Percentiles rank a stretch among this genome's conserved stretches.
Conservation (phyloP, 2,888 invertebrate species). For the Trachelus tabidus region DNA sequence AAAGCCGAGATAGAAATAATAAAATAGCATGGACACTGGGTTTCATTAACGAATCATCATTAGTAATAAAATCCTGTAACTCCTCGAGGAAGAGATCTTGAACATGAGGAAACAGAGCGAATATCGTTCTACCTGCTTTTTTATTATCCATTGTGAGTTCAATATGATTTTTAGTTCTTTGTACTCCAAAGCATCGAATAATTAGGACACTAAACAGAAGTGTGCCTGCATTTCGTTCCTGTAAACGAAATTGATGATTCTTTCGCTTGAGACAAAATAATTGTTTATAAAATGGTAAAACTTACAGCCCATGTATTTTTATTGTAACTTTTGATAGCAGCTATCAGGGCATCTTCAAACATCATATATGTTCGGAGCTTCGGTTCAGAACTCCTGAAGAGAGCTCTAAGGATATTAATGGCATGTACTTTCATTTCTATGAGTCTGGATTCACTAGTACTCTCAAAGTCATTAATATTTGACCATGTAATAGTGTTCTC, state of each 20-base stretch:
- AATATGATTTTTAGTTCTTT: conserved; percentile 72
- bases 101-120: conserved; percentile 76
- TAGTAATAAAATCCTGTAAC: conserved; percentile 55
- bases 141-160: conserved; percentile 73
- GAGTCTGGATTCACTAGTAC: background rate
- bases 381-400: conserved; percentile 82
- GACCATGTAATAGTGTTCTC: conserved; percentile 14
- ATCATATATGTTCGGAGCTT: conserved; percentile 78
- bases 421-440: conserved; percentile 77
- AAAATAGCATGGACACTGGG: conserved; percentile 82
- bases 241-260: conserved; percentile 31
- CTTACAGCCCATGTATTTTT: conserved; percentile 82
- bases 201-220: conserved; percentile 85
- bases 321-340: conserved; percentile 80
- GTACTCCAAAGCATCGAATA: conserved; percentile 89
- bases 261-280: background rate
- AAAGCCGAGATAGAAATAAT: conserved; percentile 80
- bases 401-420: conserved; percentile 85
- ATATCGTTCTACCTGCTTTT: conserved; percentile 85
- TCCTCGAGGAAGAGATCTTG: conserved; percentile 71
- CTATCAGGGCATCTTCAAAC: conserved; percentile 76
- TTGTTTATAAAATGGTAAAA: conserved; percentile 22
- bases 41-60: conserved; percentile 66
- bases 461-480: background rate
- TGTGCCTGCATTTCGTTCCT: conserved; percentile 89